phyloP scores from a whole-genome alignment of 2,888 invertebrate species.

The Aphidoletes aphidimyza region DNA sequence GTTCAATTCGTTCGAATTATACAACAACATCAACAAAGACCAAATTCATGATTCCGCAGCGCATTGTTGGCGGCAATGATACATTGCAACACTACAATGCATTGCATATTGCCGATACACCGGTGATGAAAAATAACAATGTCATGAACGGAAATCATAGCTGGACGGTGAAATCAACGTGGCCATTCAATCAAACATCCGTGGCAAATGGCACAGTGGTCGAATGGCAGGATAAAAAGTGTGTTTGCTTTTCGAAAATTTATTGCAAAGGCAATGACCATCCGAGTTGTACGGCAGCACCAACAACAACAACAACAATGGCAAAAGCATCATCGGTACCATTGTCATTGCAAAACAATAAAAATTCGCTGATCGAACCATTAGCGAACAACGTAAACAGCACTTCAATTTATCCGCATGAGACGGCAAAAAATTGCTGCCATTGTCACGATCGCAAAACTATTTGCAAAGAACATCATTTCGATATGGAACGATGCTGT shows the following conservation, averaged over 20 bases:
- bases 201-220: conserved; percentile 17
- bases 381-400: background rate
- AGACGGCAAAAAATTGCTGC: conserved; percentile 13
- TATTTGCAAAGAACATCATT: background rate
- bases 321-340: background rate
- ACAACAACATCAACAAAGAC: conserved; percentile 59
- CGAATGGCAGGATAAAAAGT: conserved; percentile 54
- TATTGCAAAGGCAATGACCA: conserved; percentile 46
- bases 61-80: conserved; percentile 44
- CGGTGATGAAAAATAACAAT: background rate
- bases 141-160: conserved; percentile 28
- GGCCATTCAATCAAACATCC: conserved; percentile 43
- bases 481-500: background rate
- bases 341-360: background rate
- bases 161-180: conserved; percentile 27
- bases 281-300: background rate
- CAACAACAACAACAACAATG: background rate
- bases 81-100: conserved; percentile 41
- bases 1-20: conserved; percentile 65
- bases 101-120: background rate
- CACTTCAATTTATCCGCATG: background rate
- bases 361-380: background rate
- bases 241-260: conserved; percentile 55
- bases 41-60: conserved; percentile 14
- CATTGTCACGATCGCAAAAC: background rate